phyloP scores from a whole-genome alignment of 2,888 invertebrate species.

The Pristionchus japonicus region DNA sequence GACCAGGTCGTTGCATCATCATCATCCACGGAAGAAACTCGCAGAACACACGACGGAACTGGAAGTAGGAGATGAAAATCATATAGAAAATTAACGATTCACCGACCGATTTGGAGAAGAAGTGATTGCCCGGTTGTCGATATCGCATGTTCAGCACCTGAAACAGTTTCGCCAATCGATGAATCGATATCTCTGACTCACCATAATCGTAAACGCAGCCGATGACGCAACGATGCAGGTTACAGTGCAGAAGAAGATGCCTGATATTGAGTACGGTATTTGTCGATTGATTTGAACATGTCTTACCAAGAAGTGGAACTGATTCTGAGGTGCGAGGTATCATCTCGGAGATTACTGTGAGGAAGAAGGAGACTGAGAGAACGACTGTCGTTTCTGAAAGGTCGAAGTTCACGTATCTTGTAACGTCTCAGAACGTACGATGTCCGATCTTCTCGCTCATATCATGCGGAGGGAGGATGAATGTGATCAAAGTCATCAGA shows the following conservation, averaged over 20 bases:
- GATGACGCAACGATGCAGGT: slow-evolving; percentile 66
- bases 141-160: slow-evolving; percentile 64
- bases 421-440: slow-evolving; percentile 52
- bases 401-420: not conserved
- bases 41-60: slow-evolving; percentile 65
- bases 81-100: too few species aligned
- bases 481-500: slow-evolving; percentile 72
- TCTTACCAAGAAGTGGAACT: slow-evolving; percentile 61
- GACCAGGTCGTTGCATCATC: slow-evolving; percentile 64
- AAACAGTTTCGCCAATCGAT: not conserved
- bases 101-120: slow-evolving; percentile 54
- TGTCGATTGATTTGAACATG: not conserved
- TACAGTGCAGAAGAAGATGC: slow-evolving; percentile 67
- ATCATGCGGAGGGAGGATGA: slow-evolving; percentile 68
- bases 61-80: not conserved
- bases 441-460: slow-evolving; percentile 71
- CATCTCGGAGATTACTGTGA: slow-evolving; percentile 96
- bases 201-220: slow-evolving; percentile 66
- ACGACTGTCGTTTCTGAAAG: slow-evolving; percentile 69
- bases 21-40: slow-evolving; percentile 69
- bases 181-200: not conserved
- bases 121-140: slow-evolving; percentile 63
- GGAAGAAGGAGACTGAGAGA: slow-evolving; percentile 95
- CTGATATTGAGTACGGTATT: slow-evolving; percentile 51
- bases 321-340: slow-evolving; percentile 92